A percentile compares a stretch with the other conserved stretches of the same genome.
These are phyloP conservation scores for Drosophila mojavensis DNA, from an alignment of 1,140 invertebrate species.

Conservation along the genomic window DNA sequence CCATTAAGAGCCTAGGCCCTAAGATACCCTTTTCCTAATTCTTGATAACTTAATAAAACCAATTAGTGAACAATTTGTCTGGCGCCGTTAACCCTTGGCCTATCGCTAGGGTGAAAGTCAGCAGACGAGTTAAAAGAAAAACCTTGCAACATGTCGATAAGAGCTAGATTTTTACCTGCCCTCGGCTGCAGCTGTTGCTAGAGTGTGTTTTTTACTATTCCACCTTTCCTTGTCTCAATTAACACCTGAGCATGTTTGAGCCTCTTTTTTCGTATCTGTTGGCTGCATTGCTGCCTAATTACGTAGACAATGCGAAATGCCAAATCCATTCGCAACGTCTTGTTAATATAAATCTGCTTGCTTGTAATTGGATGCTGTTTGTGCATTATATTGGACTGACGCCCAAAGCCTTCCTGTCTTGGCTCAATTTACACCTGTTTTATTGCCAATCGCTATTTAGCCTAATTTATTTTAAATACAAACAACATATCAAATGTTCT, in stretches of 20 bases:
- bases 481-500: constrained; percentile 39
- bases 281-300: constrained; percentile 65
- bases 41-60: constrained; percentile 32
- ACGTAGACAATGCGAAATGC: constrained; percentile 75
- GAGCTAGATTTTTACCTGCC: constrained; percentile 31
- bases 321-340: constrained; percentile 63
- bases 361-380: constrained; percentile 68
- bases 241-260: constrained; percentile 47
- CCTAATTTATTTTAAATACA: constrained; percentile 54
- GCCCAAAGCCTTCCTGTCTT: constrained; percentile 49
- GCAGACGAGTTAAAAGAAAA: constrained; percentile 1
- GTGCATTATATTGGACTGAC: constrained; percentile 21
- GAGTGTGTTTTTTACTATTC: constrained; percentile 6
- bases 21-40: too few species aligned
- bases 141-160: constrained; percentile 40
- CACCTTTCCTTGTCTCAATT: constrained; percentile 50
- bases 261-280: constrained; percentile 29
- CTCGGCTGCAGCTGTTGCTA: constrained; percentile 48
- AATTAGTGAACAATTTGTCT: constrained; percentile 80
- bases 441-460: constrained; percentile 54
- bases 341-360: constrained; percentile 64
- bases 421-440: constrained; percentile 76
- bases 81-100: constrained; percentile 51
- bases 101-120: constrained; percentile 43
- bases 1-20: constrained; percentile 34